phyloP scores from a whole-genome alignment of 2,113 vertebrate genomes.

The Herpetotheres cachinnans region DNA sequence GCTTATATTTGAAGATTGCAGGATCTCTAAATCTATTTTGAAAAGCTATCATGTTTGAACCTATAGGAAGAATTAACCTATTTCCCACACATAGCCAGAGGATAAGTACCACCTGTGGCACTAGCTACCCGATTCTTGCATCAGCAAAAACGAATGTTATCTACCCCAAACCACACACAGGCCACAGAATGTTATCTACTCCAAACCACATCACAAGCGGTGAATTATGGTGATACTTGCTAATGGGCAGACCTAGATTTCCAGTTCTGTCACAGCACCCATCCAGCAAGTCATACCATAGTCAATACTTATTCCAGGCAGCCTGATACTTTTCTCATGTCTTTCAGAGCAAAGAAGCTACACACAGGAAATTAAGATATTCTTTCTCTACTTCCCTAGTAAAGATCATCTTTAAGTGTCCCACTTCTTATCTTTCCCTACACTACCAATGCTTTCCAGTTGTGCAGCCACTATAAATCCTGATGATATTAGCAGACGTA shows the following conservation, averaged over 20 bases:
- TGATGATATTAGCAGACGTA: neutral
- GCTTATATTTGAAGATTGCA: neutral
- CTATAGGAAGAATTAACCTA: neutral
- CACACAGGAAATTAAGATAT: neutral
- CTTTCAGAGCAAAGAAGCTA: neutral
- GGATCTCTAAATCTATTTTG: neutral
- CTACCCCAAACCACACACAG: neutral
- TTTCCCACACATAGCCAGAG: neutral
- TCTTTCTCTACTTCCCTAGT: neutral
- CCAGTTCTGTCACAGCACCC: neutral
- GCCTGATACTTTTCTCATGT: neutral
- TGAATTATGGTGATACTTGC: neutral
- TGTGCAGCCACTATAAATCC: neutral
- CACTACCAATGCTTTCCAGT: neutral
- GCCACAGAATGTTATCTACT: too few relatives aligned
- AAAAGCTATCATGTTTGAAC: neutral
- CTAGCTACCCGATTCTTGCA: neutral
- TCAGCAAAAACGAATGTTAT: neutral
- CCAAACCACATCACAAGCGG: rapidly evolving
- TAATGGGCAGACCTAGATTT: neutral
- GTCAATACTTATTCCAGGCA: neutral
- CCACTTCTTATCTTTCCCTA: neutral
- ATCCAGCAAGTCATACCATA: neutral
- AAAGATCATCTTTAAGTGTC: neutral
- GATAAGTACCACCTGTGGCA: neutral